Percentiles rank a stretch among this genome's conserved stretches.
phyloP scores from a whole-genome alignment of 1,140 invertebrate genomes.

The Atta colombica region DNA sequence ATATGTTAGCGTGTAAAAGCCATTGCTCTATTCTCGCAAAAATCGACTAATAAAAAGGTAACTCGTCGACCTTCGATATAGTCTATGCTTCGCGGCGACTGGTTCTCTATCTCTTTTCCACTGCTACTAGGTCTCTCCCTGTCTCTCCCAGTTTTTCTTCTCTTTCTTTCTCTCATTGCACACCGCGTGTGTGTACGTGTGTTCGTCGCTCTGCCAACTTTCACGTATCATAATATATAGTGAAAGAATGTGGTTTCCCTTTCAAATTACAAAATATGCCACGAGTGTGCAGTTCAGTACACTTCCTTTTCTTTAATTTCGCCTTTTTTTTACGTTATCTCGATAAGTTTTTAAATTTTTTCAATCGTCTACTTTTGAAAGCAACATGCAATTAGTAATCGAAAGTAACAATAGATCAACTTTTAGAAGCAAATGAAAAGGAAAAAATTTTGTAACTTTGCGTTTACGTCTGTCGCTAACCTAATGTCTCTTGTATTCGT shows the following conservation, averaged over 20 bases:
- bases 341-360: conserved; percentile 3
- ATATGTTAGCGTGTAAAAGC: conserved; percentile 78
- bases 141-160: conserved; percentile 15
- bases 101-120: conserved; percentile 62
- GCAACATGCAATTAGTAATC: not conserved
- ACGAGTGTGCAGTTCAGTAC: conserved; percentile 63
- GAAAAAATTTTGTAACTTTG: not conserved
- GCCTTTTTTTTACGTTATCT: conserved; percentile 27
- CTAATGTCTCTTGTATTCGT: not conserved
- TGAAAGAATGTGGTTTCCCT: conserved; percentile 86
- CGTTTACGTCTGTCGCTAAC: not conserved
- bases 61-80: conserved; percentile 84
- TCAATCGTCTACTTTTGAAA: not conserved
- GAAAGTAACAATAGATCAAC: not conserved
- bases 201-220: conserved; percentile 80
- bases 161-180: conserved; percentile 44
- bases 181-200: conserved; percentile 5
- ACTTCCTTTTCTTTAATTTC: conserved; percentile 77
- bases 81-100: conserved; percentile 74
- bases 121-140: conserved; percentile 6
- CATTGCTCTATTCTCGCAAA: conserved; percentile 77
- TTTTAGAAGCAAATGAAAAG: not conserved
- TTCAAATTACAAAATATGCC: conserved; percentile 85
- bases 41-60: conserved; percentile 79
- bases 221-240: conserved; percentile 86